Percentiles rank a stretch among this genome's conserved stretches.
These are phyloP conservation scores for Tipula confusa DNA, from an alignment of 2,888 invertebrate genomes.

Conservation along the genomic window DNA sequence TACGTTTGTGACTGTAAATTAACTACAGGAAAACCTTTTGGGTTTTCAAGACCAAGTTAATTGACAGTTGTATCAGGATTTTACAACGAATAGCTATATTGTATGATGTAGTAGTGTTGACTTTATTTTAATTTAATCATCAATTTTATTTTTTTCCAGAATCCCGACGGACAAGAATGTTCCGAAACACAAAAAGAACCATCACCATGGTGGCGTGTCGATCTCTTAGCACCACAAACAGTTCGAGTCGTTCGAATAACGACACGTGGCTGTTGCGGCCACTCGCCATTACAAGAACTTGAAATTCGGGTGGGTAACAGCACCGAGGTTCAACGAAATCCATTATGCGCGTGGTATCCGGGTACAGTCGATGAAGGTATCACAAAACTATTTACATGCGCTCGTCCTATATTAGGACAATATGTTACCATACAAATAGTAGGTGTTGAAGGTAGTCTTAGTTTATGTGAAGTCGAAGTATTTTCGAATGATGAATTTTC, in stretches of 20 bases:
- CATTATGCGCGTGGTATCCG: constrained; percentile 90
- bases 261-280: constrained; percentile 64
- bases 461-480: constrained; percentile 87
- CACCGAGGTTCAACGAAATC: constrained; percentile 83
- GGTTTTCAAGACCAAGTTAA: no score
- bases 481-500: constrained; percentile 90
- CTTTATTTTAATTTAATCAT: no score
- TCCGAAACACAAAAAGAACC: constrained; percentile 86
- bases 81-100: no score
- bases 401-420: constrained; percentile 77
- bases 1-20: no score
- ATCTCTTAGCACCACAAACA: constrained; percentile 76
- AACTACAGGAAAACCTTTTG: no score
- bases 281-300: constrained; percentile 81
- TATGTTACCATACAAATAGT: constrained; percentile 85
- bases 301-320: constrained; percentile 90
- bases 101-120: no score
- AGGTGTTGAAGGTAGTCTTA: constrained; percentile 84
- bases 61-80: no score
- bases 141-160: constrained; percentile 57
- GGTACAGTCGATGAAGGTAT: constrained; percentile 90
- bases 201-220: constrained; percentile 92
- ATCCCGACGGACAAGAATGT: constrained; percentile 82
- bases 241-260: constrained; percentile 82
- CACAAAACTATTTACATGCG: constrained; percentile 85